A percentile compares a stretch with the other conserved stretches of the same genome.
phyloP scores from a whole-genome alignment of 2,113 vertebrate genomes.

The Poeciliopsis prolifica region DNA sequence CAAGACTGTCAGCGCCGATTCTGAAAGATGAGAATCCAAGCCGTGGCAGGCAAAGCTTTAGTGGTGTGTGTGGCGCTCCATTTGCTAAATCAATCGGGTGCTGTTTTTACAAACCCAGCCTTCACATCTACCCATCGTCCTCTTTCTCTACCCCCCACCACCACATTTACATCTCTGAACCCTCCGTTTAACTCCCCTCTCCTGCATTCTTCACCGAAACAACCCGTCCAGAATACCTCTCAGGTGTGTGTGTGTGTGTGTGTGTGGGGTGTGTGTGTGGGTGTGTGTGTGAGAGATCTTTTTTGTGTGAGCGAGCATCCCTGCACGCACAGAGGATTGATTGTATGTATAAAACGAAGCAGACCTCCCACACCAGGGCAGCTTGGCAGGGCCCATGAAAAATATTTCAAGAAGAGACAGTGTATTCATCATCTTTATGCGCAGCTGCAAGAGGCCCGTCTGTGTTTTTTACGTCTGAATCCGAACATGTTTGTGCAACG shows the following conservation, averaged over 20 bases:
- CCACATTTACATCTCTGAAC: conserved; percentile 69
- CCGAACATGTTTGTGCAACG: conserved; percentile 57
- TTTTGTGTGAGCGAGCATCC: conserved; percentile 37
- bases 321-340: conserved; percentile 72
- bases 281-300: not conserved
- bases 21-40: conserved; percentile 75
- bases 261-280: conserved; percentile 53
- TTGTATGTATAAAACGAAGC: conserved; percentile 79
- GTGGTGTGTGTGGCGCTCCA: conserved; percentile 71
- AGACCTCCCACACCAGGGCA: conserved; percentile 68
- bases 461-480: conserved; percentile 37
- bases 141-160: conserved; percentile 57
- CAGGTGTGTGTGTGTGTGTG: conserved; percentile 53
- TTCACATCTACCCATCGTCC: conserved; percentile 44
- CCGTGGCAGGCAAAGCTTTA: conserved; percentile 67
- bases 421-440: conserved; percentile 81
- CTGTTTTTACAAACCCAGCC: conserved; percentile 74
- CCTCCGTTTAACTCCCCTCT: conserved; percentile 12
- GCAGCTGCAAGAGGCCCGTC: conserved; percentile 48
- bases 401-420: conserved; percentile 70
- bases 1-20: conserved; percentile 47
- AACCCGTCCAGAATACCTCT: conserved; percentile 58
- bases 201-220: conserved; percentile 61
- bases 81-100: conserved; percentile 85
- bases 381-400: conserved; percentile 70